phyloP scores from a whole-genome alignment of 2,113 vertebrate species.

The Galbula dea region DNA sequence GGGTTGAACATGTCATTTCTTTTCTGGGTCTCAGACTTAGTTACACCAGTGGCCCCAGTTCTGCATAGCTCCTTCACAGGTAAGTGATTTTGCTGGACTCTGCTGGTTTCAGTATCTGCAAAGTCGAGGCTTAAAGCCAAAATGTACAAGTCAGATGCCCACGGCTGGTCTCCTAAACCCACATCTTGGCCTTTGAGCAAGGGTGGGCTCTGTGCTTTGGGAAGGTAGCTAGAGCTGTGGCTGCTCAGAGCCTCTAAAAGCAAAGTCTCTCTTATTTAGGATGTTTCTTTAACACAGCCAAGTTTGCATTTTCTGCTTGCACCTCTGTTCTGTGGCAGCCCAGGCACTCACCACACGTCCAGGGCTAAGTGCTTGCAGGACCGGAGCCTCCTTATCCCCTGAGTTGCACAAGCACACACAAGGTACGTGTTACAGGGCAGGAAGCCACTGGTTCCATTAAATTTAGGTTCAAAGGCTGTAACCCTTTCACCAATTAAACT shows the following conservation, averaged over 20 bases:
- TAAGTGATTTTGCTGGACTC: background rate
- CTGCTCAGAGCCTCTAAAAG: background rate
- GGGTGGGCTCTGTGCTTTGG: background rate
- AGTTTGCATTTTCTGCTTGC: background rate
- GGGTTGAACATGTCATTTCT: background rate
- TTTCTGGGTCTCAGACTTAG: background rate
- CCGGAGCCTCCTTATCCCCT: background rate
- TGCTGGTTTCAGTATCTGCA: background rate
- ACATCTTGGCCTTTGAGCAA: background rate
- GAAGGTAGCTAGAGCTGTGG: background rate
- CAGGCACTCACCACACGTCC: rapidly evolving
- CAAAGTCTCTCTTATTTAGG: background rate
- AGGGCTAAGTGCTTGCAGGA: background rate
- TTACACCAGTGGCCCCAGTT: background rate
- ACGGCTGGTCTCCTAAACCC: background rate
- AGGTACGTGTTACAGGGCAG: background rate
- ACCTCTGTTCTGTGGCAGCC: background rate
- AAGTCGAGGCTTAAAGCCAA: background rate
- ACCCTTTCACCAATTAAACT: background rate
- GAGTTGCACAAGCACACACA: background rate
- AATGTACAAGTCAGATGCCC: background rate
- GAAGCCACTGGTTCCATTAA: background rate
- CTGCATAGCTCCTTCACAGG: background rate
- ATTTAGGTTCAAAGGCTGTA: constrained; percentile 3
- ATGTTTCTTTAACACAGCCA: background rate